Conservation (phyloP, 1,140 invertebrate species). For the Drosophila cardini region DNA sequence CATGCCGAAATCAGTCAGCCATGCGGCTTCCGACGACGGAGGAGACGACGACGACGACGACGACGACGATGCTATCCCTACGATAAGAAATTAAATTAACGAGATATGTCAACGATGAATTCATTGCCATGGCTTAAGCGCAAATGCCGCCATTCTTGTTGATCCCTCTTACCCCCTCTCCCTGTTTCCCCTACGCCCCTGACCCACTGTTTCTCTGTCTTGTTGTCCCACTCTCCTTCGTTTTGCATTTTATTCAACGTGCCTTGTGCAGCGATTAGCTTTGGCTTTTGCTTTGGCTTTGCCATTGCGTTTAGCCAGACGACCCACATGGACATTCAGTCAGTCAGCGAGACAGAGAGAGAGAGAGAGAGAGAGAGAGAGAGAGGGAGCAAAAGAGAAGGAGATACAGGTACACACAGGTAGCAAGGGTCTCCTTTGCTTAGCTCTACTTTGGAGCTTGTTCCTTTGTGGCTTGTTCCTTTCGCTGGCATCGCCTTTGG, state of each 20-base stretch:
- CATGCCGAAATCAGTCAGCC: conserved; percentile 69
- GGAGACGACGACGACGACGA: conserved; percentile 29
- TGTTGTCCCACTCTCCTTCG: conserved; percentile 20
- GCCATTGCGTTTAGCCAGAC: conserved; percentile 60
- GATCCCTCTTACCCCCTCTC: background rate
- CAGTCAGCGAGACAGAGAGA: conserved; percentile 34
- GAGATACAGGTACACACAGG: conserved; percentile 9
- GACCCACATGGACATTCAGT: conserved; percentile 72
- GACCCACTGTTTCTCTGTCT: conserved; percentile 13
- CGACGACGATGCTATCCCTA: conserved; percentile 79
- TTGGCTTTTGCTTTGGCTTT: conserved; percentile 60
- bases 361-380: background rate
- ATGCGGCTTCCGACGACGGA: conserved; percentile 69
- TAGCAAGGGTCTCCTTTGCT: conserved; percentile 28
- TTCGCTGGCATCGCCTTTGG: conserved; percentile 30
- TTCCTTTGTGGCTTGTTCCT: conserved; percentile 10
- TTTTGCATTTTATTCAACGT: conserved; percentile 72
- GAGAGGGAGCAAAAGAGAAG: background rate
- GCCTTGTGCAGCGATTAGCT: conserved; percentile 76
- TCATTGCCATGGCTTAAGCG: conserved; percentile 84
- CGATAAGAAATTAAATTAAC: conserved; percentile 85
- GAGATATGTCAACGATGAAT: conserved; percentile 85
- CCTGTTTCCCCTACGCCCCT: background rate
- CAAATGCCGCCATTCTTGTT: conserved; percentile 84
- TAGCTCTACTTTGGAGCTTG: conserved; percentile 16